Percentiles rank a stretch among this genome's conserved stretches.
These are phyloP conservation scores for Leptonema lineaticorne DNA, from an alignment of 1,140 invertebrate genomes.

Conservation along the genomic window DNA sequence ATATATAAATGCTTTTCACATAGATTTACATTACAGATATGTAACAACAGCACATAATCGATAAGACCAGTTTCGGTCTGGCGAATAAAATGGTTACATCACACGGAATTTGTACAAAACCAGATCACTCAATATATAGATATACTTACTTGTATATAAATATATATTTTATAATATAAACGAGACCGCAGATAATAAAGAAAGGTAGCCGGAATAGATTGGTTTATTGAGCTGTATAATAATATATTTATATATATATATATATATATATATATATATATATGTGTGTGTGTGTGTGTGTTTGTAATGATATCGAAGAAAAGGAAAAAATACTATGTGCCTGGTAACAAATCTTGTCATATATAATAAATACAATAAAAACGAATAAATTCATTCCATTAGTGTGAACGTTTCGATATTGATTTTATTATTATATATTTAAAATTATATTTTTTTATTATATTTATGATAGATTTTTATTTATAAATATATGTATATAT, in stretches of 20 bases:
- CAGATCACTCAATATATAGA: background rate
- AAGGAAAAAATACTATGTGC: too few relatives aligned
- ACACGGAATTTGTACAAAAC: background rate
- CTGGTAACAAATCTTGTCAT: too few relatives aligned
- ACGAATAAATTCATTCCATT: too few relatives aligned
- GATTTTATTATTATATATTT: too few relatives aligned
- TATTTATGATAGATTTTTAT: too few relatives aligned
- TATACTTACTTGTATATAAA: background rate
- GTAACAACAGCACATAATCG: background rate
- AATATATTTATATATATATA: background rate
- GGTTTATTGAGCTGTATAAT: constrained; percentile 4
- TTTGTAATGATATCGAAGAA: too few relatives aligned
- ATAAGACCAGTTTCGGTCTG: background rate
- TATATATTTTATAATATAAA: constrained; percentile 2
- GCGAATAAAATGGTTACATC: constrained; percentile 9
- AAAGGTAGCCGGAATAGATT: background rate
- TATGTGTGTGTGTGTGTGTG: too few relatives aligned
- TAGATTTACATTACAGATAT: too few relatives aligned
- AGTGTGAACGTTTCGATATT: too few relatives aligned
- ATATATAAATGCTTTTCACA: background rate
- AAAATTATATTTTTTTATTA: background rate
- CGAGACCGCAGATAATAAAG: constrained; percentile 1
- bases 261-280: background rate
- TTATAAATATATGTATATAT: background rate
- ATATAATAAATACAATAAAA: too few relatives aligned